Base-by-base conservation (phyloP, 2,797 vertebrate genomes). In the Enoplosus armatus region DNA sequence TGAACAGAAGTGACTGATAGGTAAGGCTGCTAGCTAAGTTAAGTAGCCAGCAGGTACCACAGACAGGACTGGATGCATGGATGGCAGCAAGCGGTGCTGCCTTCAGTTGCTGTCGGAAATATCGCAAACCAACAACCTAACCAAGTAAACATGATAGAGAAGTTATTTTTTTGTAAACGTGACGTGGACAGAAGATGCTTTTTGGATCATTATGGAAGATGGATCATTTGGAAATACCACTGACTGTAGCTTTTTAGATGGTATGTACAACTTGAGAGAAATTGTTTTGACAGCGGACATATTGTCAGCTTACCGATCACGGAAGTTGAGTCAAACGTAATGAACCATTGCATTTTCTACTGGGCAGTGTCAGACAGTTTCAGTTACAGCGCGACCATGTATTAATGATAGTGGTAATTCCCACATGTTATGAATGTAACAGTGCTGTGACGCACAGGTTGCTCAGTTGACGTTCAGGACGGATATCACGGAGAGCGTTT, bases 41-140 rank as follows among this genome's bases (percentile, higher is more conserved):
- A 82, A 89, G 89, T 86, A 93, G 92, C 91, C 92, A 90, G 94
- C 93, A 93, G 92, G 93, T 92, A 94, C 85, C 86, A 89, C 89
- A 88, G 89, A 92, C 92, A 88, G 90, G 72, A 89, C 78, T 87
- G 88, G 84, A 91, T 92, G 89, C 87, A 93, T 89, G 86, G 89
- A 88, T 79, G 83, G 89, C 85, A 87, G 87, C 76, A 70, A 89
- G 81, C 86, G 16, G 69, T 10, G 93, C 18, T 82, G 85, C 91
- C 5, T 93, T 93, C 79, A 87, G 0, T 0, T 1, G 31, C 45
- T 6, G 1, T 90, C 41, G 83, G 89, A 90, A 64, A 87, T 62
- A 55, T 77, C 8, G 55, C 0, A 6, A 60, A 3, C 56, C n/a
- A 5, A 33, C 26, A 6, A 16, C 15, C 12, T 10, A 2, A 14